phyloP scores from a whole-genome alignment of 2,888 invertebrate species.

The Micoletzkya japonica region DNA sequence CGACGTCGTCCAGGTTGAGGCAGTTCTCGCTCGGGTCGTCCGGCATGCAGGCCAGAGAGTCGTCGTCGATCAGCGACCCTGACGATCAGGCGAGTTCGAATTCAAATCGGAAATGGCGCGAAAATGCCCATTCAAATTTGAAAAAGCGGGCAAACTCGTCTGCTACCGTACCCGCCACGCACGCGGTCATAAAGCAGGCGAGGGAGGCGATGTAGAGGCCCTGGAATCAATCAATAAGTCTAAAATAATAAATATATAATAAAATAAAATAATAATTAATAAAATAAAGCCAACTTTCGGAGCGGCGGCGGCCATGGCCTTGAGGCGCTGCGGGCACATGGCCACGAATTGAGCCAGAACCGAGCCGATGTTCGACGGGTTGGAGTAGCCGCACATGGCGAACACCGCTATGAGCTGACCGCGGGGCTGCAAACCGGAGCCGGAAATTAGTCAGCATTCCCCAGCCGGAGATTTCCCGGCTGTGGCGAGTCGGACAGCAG shows the following conservation, averaged over 20 bases:
- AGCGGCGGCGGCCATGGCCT: conserved; percentile 28
- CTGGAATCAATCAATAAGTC: background rate
- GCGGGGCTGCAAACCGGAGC: conserved; percentile 32
- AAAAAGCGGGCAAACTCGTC: background rate
- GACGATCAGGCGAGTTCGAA: too few species aligned
- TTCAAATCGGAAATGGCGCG: background rate
- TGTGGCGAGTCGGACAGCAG: too few species aligned
- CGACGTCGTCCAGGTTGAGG: conserved; percentile 14
- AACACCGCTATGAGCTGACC: conserved; percentile 35
- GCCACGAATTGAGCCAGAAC: conserved; percentile 35
- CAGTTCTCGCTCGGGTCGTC: conserved; percentile 15
- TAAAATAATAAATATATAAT: background rate
- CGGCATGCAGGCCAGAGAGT: conserved; percentile 2
- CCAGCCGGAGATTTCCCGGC: too few species aligned
- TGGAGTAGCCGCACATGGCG: conserved; percentile 37
- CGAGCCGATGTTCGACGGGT: conserved; percentile 34
- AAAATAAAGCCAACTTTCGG: conserved; percentile 1
- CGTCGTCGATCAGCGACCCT: conserved; percentile 24
- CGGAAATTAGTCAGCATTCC: too few species aligned
- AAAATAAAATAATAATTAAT: background rate
- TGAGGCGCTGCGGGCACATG: conserved; percentile 30
- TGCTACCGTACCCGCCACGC: conserved; percentile 32
- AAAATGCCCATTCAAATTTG: background rate
- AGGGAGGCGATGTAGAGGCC: conserved; percentile 36
- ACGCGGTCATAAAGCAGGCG: conserved; percentile 38